Evolutionary conservation across 2,888 invertebrate genomes (phyloP).

Genomic region (Lasioglossum pauxillum): DNA sequence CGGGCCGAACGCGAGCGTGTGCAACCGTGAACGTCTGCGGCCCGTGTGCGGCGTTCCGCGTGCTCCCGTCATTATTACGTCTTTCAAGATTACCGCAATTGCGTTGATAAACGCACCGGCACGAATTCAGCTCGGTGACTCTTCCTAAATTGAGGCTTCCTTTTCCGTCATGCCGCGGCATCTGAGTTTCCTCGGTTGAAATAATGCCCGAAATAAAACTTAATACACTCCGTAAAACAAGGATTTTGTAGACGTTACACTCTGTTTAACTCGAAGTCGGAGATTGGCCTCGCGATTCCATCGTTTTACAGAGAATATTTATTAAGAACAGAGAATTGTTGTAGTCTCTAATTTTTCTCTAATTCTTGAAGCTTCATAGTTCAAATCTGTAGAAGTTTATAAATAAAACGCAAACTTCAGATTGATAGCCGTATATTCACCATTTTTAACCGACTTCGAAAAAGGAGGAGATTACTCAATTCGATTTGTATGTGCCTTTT

Average conservation of each 20-base stretch:
- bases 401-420: too few species aligned
- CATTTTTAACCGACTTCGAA: too few species aligned
- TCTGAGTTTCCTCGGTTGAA: constrained; percentile 14
- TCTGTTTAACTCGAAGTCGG: neutral
- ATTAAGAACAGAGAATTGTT: neutral
- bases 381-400: too few species aligned
- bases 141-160: constrained; percentile 47
- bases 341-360: too few species aligned
- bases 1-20: constrained; percentile 42
- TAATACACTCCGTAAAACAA: neutral
- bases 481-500: too few species aligned
- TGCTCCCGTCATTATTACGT: constrained; percentile 59
- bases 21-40: constrained; percentile 65
- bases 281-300: neutral
- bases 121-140: constrained; percentile 57
- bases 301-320: neutral
- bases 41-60: constrained; percentile 26
- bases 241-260: neutral
- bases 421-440: too few species aligned
- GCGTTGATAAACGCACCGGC: constrained; percentile 54
- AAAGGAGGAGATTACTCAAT: too few species aligned
- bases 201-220: neutral
- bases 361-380: too few species aligned
- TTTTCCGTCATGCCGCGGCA: neutral
- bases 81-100: constrained; percentile 65